phyloP scores from a whole-genome alignment of 2,888 invertebrate genomes.

The Cerceris ruficornis region DNA sequence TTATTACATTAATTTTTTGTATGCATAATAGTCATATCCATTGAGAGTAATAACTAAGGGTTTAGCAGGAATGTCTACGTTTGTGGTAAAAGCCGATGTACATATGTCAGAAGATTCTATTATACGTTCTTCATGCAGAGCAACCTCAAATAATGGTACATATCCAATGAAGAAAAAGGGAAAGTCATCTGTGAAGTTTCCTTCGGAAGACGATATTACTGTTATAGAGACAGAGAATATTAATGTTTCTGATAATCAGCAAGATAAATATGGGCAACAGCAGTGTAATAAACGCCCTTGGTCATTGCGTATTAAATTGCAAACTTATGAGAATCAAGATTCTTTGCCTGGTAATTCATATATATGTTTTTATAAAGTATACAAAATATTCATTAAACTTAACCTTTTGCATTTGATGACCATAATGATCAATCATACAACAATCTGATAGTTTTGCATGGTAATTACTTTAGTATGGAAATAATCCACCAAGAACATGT shows the following conservation, averaged over 20 bases:
- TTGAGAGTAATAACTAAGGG: constrained; percentile 47
- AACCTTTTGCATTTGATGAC: neutral
- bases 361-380: neutral
- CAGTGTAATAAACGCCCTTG: constrained; percentile 68
- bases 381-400: neutral
- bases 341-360: constrained; percentile 37
- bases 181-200: constrained; percentile 38
- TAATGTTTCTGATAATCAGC: constrained; percentile 2
- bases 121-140: neutral
- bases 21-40: constrained; percentile 48
- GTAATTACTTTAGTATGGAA: neutral
- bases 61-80: constrained; percentile 57
- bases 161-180: constrained; percentile 25
- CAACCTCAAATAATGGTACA: constrained; percentile 15
- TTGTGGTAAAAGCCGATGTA: constrained; percentile 74
- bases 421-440: neutral
- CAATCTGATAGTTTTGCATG: neutral
- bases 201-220: constrained; percentile 54
- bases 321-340: constrained; percentile 45
- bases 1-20: constrained; percentile 20
- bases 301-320: constrained; percentile 73
- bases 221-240: constrained; percentile 59
- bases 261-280: constrained; percentile 9
- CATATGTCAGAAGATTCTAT: constrained; percentile 59
- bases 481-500: neutral